phyloP scores from a whole-genome alignment of 1,140 invertebrate species.

The Heliconius congener region DNA sequence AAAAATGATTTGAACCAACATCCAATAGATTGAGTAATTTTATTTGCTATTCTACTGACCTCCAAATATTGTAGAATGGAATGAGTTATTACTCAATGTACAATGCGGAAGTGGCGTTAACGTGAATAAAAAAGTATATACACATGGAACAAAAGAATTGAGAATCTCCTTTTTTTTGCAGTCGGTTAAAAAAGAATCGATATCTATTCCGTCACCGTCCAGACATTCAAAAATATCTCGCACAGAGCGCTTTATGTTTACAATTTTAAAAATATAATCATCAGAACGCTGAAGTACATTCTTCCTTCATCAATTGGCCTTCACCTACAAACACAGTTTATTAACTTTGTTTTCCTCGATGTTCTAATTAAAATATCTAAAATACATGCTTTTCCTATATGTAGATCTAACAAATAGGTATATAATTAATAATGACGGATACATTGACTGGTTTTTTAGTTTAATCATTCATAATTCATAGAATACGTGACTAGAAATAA shows the following conservation, averaged over 20 bases:
- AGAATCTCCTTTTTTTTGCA: too few relatives aligned
- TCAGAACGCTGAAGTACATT: not conserved
- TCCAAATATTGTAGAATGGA: too few relatives aligned
- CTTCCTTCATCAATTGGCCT: not conserved
- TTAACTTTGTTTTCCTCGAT: conserved; percentile 3
- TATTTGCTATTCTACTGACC: too few relatives aligned
- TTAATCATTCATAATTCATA: conserved; percentile 2
- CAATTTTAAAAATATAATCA: conserved; percentile 5
- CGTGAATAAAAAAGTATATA: too few relatives aligned
- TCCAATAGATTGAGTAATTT: too few relatives aligned
- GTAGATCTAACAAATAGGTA: not conserved
- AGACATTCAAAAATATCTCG: not conserved
- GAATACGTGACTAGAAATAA: not conserved
- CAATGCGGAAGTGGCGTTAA: too few relatives aligned
- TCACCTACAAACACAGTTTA: conserved; percentile 6
- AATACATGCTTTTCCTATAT: not conserved
- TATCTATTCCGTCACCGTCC: not conserved
- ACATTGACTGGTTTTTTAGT: not conserved
- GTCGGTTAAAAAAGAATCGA: too few relatives aligned
- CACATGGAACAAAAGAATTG: too few relatives aligned
- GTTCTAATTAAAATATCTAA: not conserved
- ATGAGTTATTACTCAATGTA: too few relatives aligned
- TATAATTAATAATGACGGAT: not conserved
- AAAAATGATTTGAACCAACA: too few relatives aligned
- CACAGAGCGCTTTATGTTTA: not conserved